Evolutionary conservation across 2,888 invertebrate genomes (phyloP), one percentile per base, ranked within the genome.

Genomic region (Arrhopalites spinosus): DNA sequence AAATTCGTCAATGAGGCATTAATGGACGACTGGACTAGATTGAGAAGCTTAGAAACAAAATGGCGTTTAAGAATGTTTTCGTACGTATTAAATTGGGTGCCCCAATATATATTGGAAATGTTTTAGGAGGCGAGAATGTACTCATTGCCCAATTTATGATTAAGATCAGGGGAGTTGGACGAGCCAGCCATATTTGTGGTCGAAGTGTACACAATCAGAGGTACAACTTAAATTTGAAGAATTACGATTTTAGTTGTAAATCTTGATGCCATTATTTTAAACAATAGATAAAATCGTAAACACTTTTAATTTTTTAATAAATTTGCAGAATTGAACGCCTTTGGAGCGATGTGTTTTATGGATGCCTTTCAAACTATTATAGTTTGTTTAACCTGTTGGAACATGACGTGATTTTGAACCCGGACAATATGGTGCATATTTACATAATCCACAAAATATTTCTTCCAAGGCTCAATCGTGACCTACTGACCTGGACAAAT

Each of bases 41-140:
- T n/a, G n/a, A n/a, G n/a, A n/a, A n/a, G n/a, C n/a, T n/a, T n/a
- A n/a, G n/a, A n/a, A n/a, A n/a, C n/a, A n/a, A n/a, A n/a, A n/a
- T n/a, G n/a, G n/a, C n/a, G n/a, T n/a, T n/a, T n/a, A n/a, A n/a
- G n/a, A n/a, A n/a, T n/a, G n/a, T n/a, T n/a, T n/a, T n/a, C n/a
- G n/a, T n/a, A n/a, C n/a, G n/a, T n/a, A n/a, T n/a, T n/a, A 85
- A 74, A 88, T 88, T 1, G 86, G 85, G 84, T 90, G 89, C 1
- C 87, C 88, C 88, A 36, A 36, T 36, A 11, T 36, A 36, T 36
- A 36, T 36, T 36, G 11, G 3, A 36, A 36, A 36, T 36, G 3
- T 36, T 36, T 3, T 36, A 36, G 53, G 53, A 15, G 53, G 7
- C n/a, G 53, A 53, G 17, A 53, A 53, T 53, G 53, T 53, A 53